Base-by-base conservation (phyloP, 1,140 invertebrate species). In the Helicoverpa armigera region DNA sequence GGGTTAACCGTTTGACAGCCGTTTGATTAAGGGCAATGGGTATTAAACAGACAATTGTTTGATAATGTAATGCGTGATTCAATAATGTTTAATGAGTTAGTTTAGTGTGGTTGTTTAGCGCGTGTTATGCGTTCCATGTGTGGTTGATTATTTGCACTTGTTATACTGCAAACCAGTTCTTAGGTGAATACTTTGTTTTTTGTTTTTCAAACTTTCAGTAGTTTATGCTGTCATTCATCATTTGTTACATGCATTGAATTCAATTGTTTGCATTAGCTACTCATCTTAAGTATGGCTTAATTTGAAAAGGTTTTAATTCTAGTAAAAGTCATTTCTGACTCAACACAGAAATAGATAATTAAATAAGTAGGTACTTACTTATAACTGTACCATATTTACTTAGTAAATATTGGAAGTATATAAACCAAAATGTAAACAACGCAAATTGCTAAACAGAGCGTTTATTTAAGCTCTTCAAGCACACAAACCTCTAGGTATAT, bases 1-100 rank as follows among this genome's bases (percentile, higher is more conserved):
- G 61, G 75, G 61, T 73, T 76, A 76, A 67, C 1, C 63, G 43
- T 63, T 76, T 76, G 73, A 63, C 58, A 63, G 73, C 10, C 60
- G 16, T 60, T 76, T 61, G 58, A 77, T 77, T 76, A 76, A 76
- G 43, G 58, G 60, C n/a, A 76, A 51, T 76, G n/a, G 74, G 23
- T 35, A 53, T 65, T 77, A 77, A 51, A 63, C 61, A 77, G 13
- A 13, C 31, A 50, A 51, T 61, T 75, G 58, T 48, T 61, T 75
- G 72, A 11, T n/a, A 43, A 74, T 60, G 31, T 67, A 67, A 50
- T 48, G 63, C 63, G 63, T 50, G 63, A 67, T 67, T 67, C 43
- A 67, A 67, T 67, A 18, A 67, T 67, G 63, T 67, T 67, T 67
- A 67, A 50, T 50, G 43, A 29, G 54, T 74, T 48, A 14, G 48